Conservation (phyloP, 2,888 invertebrate genomes). For the Meiosimyza platycephala region DNA sequence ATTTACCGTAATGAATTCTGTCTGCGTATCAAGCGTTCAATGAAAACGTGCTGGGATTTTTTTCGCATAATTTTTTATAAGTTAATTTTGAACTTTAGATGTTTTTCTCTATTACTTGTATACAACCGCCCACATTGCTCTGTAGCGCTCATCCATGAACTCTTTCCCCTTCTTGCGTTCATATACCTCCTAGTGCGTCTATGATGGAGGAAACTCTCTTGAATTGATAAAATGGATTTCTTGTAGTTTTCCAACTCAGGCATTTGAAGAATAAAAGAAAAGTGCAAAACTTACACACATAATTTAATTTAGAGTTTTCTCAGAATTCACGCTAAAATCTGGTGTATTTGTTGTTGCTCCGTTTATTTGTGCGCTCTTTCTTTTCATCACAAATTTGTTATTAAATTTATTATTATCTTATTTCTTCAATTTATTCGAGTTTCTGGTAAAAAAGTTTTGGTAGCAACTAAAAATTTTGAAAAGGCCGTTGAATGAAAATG, state of each 20-base stretch:
- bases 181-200: too few relatives aligned
- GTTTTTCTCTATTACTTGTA: neutral
- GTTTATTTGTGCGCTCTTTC: neutral
- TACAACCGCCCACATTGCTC: too few relatives aligned
- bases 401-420: conserved; percentile 3
- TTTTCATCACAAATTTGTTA: neutral
- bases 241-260: too few relatives aligned
- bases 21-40: conserved; percentile 51
- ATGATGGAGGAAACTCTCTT: too few relatives aligned
- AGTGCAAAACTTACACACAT: conserved; percentile 3
- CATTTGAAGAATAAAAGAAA: neutral
- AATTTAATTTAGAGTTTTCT: neutral
- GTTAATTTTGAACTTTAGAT: conserved; percentile 44
- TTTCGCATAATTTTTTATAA: conserved; percentile 49
- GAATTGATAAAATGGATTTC: too few relatives aligned
- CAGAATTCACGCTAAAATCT: neutral
- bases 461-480: neutral
- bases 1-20: conserved; percentile 49
- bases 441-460: neutral
- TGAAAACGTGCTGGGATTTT: conserved; percentile 49
- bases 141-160: too few relatives aligned
- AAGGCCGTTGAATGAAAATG: neutral
- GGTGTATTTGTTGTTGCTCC: neutral
- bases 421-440: too few relatives aligned
- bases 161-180: too few relatives aligned